Evolutionary conservation across 2,888 invertebrate genomes (phyloP).

Genomic region (Apodemia mormo): DNA sequence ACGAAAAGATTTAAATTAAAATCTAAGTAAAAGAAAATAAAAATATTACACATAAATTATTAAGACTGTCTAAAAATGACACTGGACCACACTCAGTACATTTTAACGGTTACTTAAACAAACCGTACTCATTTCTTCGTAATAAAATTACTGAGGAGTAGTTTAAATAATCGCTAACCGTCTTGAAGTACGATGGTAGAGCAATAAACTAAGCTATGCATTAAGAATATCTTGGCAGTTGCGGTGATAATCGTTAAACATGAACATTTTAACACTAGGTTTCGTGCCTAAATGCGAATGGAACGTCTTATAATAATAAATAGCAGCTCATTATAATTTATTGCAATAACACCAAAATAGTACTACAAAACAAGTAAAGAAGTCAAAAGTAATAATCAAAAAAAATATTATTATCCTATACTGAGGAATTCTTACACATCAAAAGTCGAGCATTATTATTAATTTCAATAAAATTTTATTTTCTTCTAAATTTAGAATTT

Average conservation of each 20-base stretch:
- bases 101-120: too few relatives aligned
- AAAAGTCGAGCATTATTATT: too few relatives aligned
- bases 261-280: conserved; percentile 1
- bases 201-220: not conserved
- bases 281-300: not conserved
- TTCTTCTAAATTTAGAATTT: too few relatives aligned
- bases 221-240: conserved; percentile 4
- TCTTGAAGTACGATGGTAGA: not conserved
- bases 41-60: not conserved
- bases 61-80: not conserved
- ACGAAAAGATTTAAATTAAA: not conserved
- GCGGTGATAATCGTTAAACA: not conserved
- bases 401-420: too few relatives aligned
- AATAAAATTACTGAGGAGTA: not conserved
- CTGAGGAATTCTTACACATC: too few relatives aligned
- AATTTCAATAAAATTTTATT: too few relatives aligned
- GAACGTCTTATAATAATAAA: not conserved
- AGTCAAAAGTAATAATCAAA: too few relatives aligned
- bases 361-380: not conserved
- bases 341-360: not conserved
- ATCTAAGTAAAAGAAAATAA: not conserved
- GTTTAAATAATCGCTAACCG: not conserved
- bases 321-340: not conserved
- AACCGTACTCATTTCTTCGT: not conserved
- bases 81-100: too few relatives aligned